Evolutionary conservation across 2,113 vertebrate genomes (phyloP), one percentile per base, ranked within the genome.

Genomic region (Piaya cayana): DNA sequence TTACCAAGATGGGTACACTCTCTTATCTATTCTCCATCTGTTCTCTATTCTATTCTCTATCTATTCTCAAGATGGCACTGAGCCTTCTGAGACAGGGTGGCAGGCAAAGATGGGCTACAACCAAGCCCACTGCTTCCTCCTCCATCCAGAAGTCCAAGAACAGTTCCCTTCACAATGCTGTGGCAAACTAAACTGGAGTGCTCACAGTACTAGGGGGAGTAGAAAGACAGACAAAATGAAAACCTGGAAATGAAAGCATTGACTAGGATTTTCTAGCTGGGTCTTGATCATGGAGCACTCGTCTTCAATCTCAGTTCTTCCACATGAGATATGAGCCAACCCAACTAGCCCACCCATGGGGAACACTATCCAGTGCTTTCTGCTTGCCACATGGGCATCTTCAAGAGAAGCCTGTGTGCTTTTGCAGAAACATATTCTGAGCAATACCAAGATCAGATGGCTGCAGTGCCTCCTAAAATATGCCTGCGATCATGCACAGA

Each of bases 371-470:
- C 8, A 34, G 6, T 8, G 6, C 15, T 75, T 88, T 67, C 47
- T 65, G 7, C 11, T 77, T 29, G 2, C 15, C 27, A 39, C 39
- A 12, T 15, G 55, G 13, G 7, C 8, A 30, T 62, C 52, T 27
- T 76, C 47, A 55, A 21, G 4, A 55, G 13, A 18, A 3, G 5
- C 16, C 8, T 4, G 0, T 9, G 5, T 21, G 6, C 23, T n/a
- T 65, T 69, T 74, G 30, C 37, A 88, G 85, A 71, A 88, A 19
- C 9, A 42, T 12, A 15, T 4, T 32, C 36, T 43, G 36, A 26
- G 39, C 9, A 20, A 17, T 23, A 64, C 39, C 8, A 47, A n/a
- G 29, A 34, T 37, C 26, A 52, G 6, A 21, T 5, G 67, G 14
- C 16, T 74, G 32, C 29, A 14, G 5, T 18, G 20, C 43, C 19